phyloP scores from a whole-genome alignment of 2,888 invertebrate genomes.

The Agrochola macilenta region DNA sequence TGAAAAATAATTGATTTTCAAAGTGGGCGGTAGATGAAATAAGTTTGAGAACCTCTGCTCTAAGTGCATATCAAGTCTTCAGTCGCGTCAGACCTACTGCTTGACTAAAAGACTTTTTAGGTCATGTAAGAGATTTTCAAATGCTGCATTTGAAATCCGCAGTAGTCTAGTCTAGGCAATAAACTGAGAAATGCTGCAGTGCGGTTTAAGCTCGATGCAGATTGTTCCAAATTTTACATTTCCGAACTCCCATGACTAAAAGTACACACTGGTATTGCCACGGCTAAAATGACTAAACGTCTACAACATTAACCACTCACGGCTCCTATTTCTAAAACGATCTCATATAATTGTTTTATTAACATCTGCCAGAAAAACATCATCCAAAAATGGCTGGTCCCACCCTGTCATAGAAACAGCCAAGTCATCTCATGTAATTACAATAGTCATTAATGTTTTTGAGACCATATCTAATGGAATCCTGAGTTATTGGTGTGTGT shows the following conservation, averaged over 20 bases:
- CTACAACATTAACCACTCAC: conserved; percentile 28
- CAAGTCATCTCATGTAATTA: conserved; percentile 68
- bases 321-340: conserved; percentile 26
- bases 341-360: conserved; percentile 45
- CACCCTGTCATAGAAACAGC: conserved; percentile 49
- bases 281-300: conserved; percentile 2
- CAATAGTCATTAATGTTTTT: conserved; percentile 58
- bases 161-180: conserved; percentile 11
- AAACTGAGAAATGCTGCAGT: conserved; percentile 44
- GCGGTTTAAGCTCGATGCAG: conserved; percentile 13
- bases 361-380: conserved; percentile 45
- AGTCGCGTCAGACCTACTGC: not conserved
- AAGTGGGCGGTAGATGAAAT: too few species aligned
- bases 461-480: conserved; percentile 53
- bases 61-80: not conserved
- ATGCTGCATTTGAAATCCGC: conserved; percentile 18
- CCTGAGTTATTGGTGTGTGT: conserved; percentile 8
- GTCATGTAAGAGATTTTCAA: conserved; percentile 10
- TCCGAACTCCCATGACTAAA: conserved; percentile 8
- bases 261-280: conserved; percentile 7
- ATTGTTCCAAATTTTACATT: conserved; percentile 7
- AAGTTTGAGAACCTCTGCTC: not conserved
- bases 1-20: too few species aligned
- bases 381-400: conserved; percentile 28
- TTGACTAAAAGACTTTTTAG: conserved; percentile 12